Percentiles rank a stretch among this genome's conserved stretches.
These are phyloP conservation scores for Leptarthrus brevirostris DNA, from an alignment of 2,888 invertebrate genomes.

Conservation along the genomic window DNA sequence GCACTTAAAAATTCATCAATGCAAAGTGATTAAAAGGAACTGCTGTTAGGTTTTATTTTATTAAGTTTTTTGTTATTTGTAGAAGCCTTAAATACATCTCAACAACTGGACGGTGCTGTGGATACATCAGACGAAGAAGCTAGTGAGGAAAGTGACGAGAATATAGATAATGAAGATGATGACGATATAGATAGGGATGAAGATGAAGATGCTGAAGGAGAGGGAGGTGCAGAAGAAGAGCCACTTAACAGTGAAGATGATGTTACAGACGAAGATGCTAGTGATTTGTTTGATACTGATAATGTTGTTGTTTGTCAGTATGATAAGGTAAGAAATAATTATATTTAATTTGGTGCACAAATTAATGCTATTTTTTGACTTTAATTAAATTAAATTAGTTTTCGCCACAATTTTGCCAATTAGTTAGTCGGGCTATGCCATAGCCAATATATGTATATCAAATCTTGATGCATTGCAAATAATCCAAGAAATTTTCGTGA, in stretches of 20 bases:
- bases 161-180: slow-evolving; percentile 79
- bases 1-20: slow-evolving; percentile 73
- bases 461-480: no score
- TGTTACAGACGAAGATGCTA: slow-evolving; percentile 94
- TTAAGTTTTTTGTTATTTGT: no score
- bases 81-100: slow-evolving; percentile 64
- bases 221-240: slow-evolving; percentile 83
- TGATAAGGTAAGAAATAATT: slow-evolving; percentile 81
- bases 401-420: no score
- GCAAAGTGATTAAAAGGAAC: slow-evolving; percentile 63
- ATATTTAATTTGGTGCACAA: no score
- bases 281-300: slow-evolving; percentile 97
- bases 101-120: slow-evolving; percentile 74
- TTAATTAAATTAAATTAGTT: no score
- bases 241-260: slow-evolving; percentile 97
- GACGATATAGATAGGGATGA: slow-evolving; percentile 78
- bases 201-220: slow-evolving; percentile 73
- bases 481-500: no score
- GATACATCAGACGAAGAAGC: slow-evolving; percentile 82
- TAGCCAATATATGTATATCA: no score
- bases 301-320: slow-evolving; percentile 99
- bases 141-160: slow-evolving; percentile 80
- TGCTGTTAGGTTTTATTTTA: no score
- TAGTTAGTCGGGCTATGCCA: no score
- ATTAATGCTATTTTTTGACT: background rate